Conservation (phyloP, 2,113 vertebrate species). For the Thryonomys swinderianus region DNA sequence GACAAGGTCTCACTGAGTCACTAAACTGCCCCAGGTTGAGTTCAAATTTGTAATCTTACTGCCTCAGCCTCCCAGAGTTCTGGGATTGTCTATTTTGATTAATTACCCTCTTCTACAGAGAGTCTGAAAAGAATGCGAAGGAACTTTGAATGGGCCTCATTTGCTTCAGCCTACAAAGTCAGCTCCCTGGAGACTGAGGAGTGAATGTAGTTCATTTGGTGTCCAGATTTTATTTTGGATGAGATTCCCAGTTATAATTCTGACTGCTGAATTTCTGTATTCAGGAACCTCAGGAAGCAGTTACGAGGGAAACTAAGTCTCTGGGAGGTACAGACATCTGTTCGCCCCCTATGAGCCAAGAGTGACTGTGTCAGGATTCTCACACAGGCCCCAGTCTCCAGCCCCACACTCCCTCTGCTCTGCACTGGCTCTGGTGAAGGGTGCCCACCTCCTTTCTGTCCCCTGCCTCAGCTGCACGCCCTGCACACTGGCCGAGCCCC, state of each 20-base stretch:
- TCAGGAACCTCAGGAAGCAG: neutral
- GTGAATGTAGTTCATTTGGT: neutral
- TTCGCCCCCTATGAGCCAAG: neutral
- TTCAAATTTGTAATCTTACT: neutral
- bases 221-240: neutral
- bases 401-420: no score
- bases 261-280: neutral
- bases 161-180: neutral
- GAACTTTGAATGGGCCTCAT: neutral
- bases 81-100: neutral
- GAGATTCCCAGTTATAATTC: neutral
- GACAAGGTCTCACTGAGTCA: neutral
- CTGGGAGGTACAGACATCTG: neutral
- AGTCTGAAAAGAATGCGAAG: neutral
- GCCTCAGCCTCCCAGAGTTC: neutral
- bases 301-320: neutral
- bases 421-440: neutral
- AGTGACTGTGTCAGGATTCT: neutral
- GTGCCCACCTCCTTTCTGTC: neutral
- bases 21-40: neutral
- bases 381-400: fast-evolving
- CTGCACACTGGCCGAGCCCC: no score
- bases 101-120: neutral
- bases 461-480: neutral
- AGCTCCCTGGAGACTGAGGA: neutral